These are phyloP conservation scores for Laticauda colubrina DNA, from an alignment of 2,113 vertebrate genomes.

Conservation along the genomic window DNA sequence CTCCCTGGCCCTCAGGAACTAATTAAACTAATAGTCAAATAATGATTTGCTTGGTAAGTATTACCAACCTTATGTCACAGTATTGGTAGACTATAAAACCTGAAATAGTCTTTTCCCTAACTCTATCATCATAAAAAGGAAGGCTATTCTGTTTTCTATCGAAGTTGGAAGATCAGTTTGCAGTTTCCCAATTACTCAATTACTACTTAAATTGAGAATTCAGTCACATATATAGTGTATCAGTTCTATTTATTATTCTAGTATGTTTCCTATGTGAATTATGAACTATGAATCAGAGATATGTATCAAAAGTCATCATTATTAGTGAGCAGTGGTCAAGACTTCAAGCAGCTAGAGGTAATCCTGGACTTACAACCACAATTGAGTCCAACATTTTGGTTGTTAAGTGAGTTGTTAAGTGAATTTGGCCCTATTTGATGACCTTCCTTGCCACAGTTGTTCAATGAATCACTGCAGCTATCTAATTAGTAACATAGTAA, in stretches of 20 bases:
- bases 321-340: neutral
- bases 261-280: too few species aligned
- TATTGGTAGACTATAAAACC: constrained; percentile 27
- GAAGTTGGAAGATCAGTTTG: neutral
- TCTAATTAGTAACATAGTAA: too few species aligned
- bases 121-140: neutral
- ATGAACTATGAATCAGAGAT: neutral
- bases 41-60: constrained; percentile 34
- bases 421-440: too few species aligned
- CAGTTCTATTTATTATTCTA: neutral
- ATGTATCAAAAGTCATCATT: neutral
- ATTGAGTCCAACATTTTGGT: too few species aligned
- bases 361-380: too few species aligned
- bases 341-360: neutral
- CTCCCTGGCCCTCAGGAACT: constrained; percentile 9
- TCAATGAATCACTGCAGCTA: too few species aligned
- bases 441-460: too few species aligned
- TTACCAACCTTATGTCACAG: neutral
- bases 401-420: too few species aligned
- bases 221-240: neutral
- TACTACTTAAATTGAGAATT: neutral
- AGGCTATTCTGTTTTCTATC: neutral
- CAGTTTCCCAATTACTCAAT: constrained; percentile 20
- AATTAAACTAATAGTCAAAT: constrained; percentile 37
- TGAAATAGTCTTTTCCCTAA: neutral